phyloP scores from a whole-genome alignment of 2,888 invertebrate genomes.

The Glaucopsyche alexis region DNA sequence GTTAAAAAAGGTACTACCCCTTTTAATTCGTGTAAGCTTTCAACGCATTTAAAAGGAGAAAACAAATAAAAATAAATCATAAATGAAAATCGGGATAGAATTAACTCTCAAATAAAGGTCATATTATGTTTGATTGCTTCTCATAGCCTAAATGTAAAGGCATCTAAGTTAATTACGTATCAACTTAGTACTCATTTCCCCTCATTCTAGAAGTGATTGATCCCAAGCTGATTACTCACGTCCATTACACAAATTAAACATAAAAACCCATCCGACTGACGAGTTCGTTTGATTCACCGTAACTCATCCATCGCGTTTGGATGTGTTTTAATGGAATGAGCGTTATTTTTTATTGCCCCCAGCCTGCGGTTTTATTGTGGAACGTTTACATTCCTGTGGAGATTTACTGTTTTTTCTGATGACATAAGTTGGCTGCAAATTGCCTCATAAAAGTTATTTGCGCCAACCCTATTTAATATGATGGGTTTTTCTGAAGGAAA shows the following conservation, averaged over 20 bases:
- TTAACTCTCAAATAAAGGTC: neutral
- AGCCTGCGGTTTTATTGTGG: constrained; percentile 53
- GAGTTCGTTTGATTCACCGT: constrained; percentile 4
- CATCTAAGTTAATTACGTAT: constrained; percentile 5
- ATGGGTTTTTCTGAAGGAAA: constrained; percentile 30
- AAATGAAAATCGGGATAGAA: neutral
- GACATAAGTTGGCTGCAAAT: constrained; percentile 68
- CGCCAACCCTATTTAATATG: constrained; percentile 44
- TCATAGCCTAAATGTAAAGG: neutral
- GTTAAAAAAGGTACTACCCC: no score
- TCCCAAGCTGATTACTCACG: neutral
- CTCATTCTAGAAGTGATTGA: neutral
- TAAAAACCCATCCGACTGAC: constrained; percentile 11
- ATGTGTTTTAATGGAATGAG: constrained; percentile 16
- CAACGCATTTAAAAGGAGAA: no score
- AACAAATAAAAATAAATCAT: neutral
- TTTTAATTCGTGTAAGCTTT: no score
- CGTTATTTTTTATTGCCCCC: constrained; percentile 56
- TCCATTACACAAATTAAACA: constrained; percentile 25
- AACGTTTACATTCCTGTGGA: constrained; percentile 61
- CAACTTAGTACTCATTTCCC: neutral
- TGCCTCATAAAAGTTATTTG: constrained; percentile 73
- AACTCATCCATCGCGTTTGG: neutral
- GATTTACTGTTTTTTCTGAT: constrained; percentile 68
- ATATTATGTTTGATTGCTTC: neutral